Conservation (phyloP, 2,888 invertebrate genomes). For the Choreutis nemorana region DNA sequence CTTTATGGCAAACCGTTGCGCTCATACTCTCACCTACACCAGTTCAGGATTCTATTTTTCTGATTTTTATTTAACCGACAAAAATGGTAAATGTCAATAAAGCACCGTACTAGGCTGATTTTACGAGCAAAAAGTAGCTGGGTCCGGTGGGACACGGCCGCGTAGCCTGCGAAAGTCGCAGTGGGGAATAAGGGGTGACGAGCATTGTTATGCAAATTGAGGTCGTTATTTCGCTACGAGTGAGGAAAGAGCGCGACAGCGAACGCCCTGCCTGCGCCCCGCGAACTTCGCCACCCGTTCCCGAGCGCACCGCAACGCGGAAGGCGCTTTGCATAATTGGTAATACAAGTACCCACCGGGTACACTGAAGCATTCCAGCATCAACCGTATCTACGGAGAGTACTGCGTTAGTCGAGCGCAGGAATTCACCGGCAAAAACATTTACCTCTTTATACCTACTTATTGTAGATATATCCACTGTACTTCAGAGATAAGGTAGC, state of each 20-base stretch:
- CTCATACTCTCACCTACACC: slow-evolving; percentile 7
- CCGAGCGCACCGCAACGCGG: slow-evolving; percentile 46
- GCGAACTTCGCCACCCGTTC: slow-evolving; percentile 28
- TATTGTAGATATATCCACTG: too few species aligned
- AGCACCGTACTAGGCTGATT: slow-evolving; percentile 29
- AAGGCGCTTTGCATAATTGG: slow-evolving; percentile 64
- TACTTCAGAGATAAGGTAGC: too few species aligned
- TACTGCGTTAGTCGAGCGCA: too few species aligned
- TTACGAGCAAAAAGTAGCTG: slow-evolving; percentile 39
- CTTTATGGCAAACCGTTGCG: slow-evolving; percentile 16
- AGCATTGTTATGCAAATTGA: slow-evolving; percentile 67
- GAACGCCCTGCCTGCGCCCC: slow-evolving; percentile 33
- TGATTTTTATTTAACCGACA: slow-evolving; percentile 16
- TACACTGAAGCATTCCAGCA: too few species aligned
- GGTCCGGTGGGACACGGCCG: slow-evolving; percentile 48
- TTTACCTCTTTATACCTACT: too few species aligned
- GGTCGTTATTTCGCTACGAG: slow-evolving; percentile 65
- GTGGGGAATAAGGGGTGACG: slow-evolving; percentile 61
- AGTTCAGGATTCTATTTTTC: slow-evolving; percentile 14
- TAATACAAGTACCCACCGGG: slow-evolving; percentile 49
- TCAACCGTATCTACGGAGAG: too few species aligned
- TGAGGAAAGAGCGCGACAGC: slow-evolving; percentile 61
- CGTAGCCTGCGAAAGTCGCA: slow-evolving; percentile 54
- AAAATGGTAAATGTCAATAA: slow-evolving; percentile 18
- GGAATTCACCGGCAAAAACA: too few species aligned